These are phyloP conservation scores for Egretta garzetta DNA, from an alignment of 2,113 vertebrate genomes.

Conservation along the genomic window DNA sequence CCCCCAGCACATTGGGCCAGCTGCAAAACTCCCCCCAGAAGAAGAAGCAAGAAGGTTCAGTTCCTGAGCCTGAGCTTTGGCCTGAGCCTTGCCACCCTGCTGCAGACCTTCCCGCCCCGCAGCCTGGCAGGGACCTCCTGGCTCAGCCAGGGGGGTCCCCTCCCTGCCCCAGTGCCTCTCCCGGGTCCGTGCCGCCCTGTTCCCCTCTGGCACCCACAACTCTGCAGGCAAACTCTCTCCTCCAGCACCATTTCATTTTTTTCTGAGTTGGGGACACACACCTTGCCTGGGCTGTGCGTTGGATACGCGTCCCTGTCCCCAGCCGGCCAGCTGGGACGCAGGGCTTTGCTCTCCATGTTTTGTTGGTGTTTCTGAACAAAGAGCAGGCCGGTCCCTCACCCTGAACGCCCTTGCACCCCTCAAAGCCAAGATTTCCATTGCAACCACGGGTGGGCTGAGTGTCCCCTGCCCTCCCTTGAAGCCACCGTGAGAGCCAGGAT, in stretches of 20 bases:
- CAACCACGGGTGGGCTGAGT: background rate
- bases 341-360: background rate
- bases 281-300: accelerated
- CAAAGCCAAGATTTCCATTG: background rate
- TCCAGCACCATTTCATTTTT: background rate
- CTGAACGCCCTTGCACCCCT: background rate
- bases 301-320: background rate
- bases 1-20: background rate
- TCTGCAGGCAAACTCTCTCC: background rate
- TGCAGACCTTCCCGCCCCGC: background rate
- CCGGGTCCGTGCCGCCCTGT: background rate
- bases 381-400: background rate
- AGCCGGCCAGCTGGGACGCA: accelerated
- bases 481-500: background rate
- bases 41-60: background rate
- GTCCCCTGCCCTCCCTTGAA: accelerated
- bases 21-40: background rate
- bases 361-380: background rate
- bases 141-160: background rate
- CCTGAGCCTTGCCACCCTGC: background rate
- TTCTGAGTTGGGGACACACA: background rate
- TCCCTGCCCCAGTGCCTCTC: background rate
- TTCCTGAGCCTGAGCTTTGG: background rate
- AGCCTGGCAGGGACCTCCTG: background rate
- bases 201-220: background rate